Conservation (phyloP, 92 coral and sea anemone genomes). For the Metridium senile region DNA sequence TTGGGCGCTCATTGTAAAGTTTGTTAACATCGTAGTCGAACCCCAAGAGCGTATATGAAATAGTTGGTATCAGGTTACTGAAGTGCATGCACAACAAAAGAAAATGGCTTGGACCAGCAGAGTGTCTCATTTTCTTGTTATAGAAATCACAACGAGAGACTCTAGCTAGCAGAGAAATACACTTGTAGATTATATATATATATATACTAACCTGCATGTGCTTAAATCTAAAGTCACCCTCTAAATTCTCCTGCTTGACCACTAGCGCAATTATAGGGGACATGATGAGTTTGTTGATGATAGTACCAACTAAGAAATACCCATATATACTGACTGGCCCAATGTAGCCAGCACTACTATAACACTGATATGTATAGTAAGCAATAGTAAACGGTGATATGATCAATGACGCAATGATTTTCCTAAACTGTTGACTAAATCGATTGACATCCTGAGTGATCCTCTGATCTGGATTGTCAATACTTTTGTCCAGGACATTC, state of each 20-base stretch:
- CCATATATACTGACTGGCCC: constrained; percentile 91
- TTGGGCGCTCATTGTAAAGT: too few relatives aligned
- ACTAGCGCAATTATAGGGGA: constrained; percentile 88
- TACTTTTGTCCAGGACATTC: constrained; percentile 74
- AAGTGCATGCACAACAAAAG: too few relatives aligned
- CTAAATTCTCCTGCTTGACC: constrained; percentile 83
- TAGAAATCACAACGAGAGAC: too few relatives aligned
- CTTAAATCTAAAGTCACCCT: constrained; percentile 97
- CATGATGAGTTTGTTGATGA: constrained; percentile 88
- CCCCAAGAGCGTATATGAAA: too few relatives aligned
- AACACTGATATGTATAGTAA: constrained; percentile 95
- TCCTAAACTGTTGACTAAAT: constrained; percentile 72
- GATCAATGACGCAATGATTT: constrained; percentile 61
- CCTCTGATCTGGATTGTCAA: constrained; percentile 92
- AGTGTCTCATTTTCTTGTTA: too few relatives aligned
- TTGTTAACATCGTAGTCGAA: too few relatives aligned
- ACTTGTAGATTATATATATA: too few relatives aligned
- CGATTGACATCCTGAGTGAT: constrained; percentile 96
- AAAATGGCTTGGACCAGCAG: too few relatives aligned
- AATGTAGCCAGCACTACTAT: constrained; percentile 83
- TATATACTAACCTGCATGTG: constrained; percentile 99
- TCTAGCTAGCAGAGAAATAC: too few relatives aligned
- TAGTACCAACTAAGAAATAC: constrained; percentile 81
- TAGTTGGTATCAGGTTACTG: too few relatives aligned
- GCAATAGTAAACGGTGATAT: constrained; percentile 88